Evolutionary conservation across 2,797 vertebrate genomes (phyloP).

Genomic region (Amblyraja radiata): DNA sequence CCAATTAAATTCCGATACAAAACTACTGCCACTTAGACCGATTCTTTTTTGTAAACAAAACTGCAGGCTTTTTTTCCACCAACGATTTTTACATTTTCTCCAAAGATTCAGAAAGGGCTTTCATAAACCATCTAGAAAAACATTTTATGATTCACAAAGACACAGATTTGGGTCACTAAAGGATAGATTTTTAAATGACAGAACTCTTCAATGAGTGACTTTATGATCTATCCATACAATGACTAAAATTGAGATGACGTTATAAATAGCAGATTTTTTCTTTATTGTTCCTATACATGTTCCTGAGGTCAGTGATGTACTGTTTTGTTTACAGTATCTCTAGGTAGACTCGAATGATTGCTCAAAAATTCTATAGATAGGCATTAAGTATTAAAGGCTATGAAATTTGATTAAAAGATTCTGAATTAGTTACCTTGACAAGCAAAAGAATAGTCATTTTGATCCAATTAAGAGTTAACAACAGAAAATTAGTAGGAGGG

Average conservation of each 20-base stretch:
- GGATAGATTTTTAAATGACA: constrained; percentile 24
- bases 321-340: constrained; percentile 51
- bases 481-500: neutral
- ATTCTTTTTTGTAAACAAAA: constrained; percentile 28
- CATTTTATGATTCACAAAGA: constrained; percentile 18
- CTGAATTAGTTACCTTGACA: neutral
- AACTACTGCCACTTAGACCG: neutral
- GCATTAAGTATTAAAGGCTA: neutral
- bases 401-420: neutral
- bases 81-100: constrained; percentile 26
- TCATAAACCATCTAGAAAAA: constrained; percentile 34
- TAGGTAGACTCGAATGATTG: constrained; percentile 26
- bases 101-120: constrained; percentile 32
- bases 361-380: constrained; percentile 1
- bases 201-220: neutral
- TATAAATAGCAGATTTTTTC: constrained; percentile 26
- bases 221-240: neutral
- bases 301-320: constrained; percentile 73
- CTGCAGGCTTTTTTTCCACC: neutral
- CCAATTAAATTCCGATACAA: constrained; percentile 7
- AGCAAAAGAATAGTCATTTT: constrained; percentile 46
- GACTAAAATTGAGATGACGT: constrained; percentile 10
- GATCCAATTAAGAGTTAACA: constrained; percentile 38
- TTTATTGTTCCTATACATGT: constrained; percentile 30
- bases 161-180: neutral